Conservation (phyloP, 2,113 vertebrate genomes). For the Coturnix japonica region DNA sequence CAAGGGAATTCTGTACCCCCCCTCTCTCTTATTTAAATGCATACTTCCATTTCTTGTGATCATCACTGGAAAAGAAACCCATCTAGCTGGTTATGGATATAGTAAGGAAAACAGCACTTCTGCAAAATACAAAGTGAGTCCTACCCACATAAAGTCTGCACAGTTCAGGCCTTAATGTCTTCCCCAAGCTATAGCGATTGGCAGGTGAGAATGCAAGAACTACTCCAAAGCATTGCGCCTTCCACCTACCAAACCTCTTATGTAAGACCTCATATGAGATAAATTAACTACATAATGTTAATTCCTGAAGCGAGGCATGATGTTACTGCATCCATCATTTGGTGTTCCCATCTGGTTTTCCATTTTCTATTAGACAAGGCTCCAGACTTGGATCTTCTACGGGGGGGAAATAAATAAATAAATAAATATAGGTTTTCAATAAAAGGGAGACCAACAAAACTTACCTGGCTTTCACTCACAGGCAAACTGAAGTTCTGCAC, state of each 20-base stretch:
- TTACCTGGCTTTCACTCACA: neutral
- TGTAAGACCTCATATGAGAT: neutral
- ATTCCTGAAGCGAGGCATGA: neutral
- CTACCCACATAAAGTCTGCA: neutral
- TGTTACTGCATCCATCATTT: neutral
- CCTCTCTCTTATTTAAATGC: rapidly evolving
- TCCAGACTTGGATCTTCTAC: neutral
- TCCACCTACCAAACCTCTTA: neutral
- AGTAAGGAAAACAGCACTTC: neutral
- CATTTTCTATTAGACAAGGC: neutral
- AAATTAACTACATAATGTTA: neutral
- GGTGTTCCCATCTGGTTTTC: neutral
- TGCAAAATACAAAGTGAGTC: neutral
- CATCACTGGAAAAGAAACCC: neutral
- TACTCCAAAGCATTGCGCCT: neutral
- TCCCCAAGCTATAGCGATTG: neutral
- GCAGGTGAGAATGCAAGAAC: neutral
- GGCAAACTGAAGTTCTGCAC: neutral
- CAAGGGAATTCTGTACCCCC: neutral
- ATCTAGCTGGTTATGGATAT: rapidly evolving
- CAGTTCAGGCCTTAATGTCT: neutral
- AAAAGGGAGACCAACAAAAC: neutral
- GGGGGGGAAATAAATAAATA: neutral
- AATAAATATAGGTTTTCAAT: neutral
- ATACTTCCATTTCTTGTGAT: neutral